Evolutionary conservation across 2,113 vertebrate species (phyloP).

Genomic region (Bombycilla garrulus): DNA sequence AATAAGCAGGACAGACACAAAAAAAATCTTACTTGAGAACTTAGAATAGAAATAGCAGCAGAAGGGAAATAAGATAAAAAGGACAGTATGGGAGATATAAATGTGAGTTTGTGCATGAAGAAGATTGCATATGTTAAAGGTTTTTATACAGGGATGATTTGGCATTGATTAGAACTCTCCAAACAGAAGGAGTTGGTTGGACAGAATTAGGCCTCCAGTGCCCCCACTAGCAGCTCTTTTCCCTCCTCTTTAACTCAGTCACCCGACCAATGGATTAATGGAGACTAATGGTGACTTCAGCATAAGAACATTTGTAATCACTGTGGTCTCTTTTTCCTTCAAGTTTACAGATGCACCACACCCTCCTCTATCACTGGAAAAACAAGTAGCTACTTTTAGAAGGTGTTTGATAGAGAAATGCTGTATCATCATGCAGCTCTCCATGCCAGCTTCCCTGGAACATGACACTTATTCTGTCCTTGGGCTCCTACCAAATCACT

Average conservation of each 20-base stretch:
- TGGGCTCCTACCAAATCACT: not conserved
- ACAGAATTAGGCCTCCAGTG: not conserved
- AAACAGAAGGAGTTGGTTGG: not conserved
- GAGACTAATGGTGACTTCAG: not conserved
- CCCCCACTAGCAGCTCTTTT: not conserved
- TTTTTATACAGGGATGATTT: not conserved
- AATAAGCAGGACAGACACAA: not conserved
- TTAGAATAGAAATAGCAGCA: not conserved
- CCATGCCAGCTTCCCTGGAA: not conserved
- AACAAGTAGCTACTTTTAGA: not conserved
- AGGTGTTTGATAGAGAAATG: not conserved
- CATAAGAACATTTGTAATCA: not conserved
- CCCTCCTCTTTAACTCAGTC: not conserved
- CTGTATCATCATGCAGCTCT: not conserved
- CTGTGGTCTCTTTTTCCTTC: not conserved
- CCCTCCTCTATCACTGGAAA: not conserved
- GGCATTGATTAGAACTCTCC: not conserved
- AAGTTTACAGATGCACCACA: not conserved
- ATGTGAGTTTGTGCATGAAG: not conserved
- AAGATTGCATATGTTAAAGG: not conserved
- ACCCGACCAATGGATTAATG: not conserved
- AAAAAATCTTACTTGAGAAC: not conserved
- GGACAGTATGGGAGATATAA: not conserved
- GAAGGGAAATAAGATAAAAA: not conserved
- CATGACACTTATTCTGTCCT: not conserved